These are phyloP conservation scores for Petroica traversi DNA, from an alignment of 2,113 vertebrate species.

Conservation along the genomic window DNA sequence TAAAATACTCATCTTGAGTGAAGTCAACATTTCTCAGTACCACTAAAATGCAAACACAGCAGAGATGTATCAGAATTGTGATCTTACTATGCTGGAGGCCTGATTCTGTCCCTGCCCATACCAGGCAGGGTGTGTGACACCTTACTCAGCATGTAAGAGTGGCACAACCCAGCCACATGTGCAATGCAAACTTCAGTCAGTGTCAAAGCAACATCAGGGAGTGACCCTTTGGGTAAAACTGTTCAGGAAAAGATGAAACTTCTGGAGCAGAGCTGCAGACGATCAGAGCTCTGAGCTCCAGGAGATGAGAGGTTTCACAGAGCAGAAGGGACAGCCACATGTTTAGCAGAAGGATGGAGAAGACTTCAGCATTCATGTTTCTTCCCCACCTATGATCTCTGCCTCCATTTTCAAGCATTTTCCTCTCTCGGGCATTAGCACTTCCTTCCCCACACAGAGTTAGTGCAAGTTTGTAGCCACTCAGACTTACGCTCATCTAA, in stretches of 20 bases:
- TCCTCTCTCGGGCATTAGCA: neutral
- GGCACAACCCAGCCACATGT: neutral
- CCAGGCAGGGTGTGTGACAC: neutral
- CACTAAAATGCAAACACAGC: neutral
- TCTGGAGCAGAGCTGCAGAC: neutral
- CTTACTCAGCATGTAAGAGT: neutral
- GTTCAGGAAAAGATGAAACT: neutral
- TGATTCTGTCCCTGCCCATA: neutral
- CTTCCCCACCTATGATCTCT: neutral
- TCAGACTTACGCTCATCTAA: neutral
- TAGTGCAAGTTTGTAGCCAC: neutral
- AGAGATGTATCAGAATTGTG: neutral
- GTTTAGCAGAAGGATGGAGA: neutral
- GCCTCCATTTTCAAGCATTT: neutral
- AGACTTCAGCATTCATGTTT: neutral
- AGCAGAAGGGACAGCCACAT: neutral
- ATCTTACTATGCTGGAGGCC: neutral
- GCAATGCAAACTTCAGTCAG: neutral
- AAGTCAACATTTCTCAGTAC: neutral
- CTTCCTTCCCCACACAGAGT: neutral
- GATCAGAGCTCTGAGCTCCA: neutral
- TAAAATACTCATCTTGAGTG: neutral
- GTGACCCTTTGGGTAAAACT: neutral
- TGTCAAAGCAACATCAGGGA: neutral
- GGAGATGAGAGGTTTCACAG: neutral